Conservation (phyloP, 2,888 invertebrate species). For the Adelphocoris suturalis region DNA sequence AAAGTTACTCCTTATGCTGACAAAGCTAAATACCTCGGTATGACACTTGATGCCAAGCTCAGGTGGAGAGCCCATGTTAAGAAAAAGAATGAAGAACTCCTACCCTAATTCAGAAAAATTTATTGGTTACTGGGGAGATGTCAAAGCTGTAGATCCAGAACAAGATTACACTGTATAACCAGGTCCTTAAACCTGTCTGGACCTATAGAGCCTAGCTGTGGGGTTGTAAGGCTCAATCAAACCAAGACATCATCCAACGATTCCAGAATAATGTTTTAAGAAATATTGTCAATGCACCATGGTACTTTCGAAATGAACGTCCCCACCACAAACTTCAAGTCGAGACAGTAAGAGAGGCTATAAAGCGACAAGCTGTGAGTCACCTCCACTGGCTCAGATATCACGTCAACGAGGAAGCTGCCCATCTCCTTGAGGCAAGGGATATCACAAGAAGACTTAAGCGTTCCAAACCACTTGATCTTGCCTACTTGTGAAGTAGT, state of each 20-base stretch:
- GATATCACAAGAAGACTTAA: not conserved
- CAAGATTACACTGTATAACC: not conserved
- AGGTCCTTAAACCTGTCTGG: constrained; percentile 1
- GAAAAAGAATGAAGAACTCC: constrained; percentile 34
- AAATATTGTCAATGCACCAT: not conserved
- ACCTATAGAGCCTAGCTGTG: too few relatives aligned
- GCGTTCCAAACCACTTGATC: not conserved
- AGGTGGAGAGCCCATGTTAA: constrained; percentile 41
- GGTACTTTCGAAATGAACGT: constrained; percentile 21
- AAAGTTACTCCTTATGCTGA: not conserved
- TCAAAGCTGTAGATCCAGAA: not conserved
- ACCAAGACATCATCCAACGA: not conserved
- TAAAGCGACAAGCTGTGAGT: constrained; percentile 16
- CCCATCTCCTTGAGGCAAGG: constrained; percentile 8
- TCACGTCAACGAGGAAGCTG: not conserved
- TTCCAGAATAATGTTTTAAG: not conserved
- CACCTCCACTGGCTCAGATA: not conserved
- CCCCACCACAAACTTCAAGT: not conserved
- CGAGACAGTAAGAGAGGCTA: not conserved
- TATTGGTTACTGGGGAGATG: constrained; percentile 12
- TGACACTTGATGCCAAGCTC: constrained; percentile 8
- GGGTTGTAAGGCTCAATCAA: not conserved
- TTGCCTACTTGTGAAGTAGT: not conserved
- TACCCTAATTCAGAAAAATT: not conserved
- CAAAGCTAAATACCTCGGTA: constrained; percentile 42